Base-by-base conservation (phyloP, 1,140 invertebrate species). In the Diachasma alloeum region DNA sequence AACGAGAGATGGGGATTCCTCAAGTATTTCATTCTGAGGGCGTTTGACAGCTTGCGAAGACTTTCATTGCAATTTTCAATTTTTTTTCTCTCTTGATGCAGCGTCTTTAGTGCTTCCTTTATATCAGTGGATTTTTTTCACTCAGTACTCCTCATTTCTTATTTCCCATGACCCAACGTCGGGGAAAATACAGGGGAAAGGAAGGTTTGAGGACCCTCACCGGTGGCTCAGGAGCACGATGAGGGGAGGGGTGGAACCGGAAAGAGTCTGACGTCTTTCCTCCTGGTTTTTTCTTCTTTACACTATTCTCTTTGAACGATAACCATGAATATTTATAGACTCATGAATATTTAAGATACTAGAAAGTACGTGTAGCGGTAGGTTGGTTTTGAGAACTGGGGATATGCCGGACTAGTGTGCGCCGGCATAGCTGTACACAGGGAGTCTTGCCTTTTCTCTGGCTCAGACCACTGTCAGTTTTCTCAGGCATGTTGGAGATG, bases 291-390 rank as follows among this genome's bases (percentile, higher is more conserved):
- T 78, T 78, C 80, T 80, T 81, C 80, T 80, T 81, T 81, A 80
- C 81, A 78, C 79, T 78, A 80, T 83, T 81, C 81, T 80, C 82
- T 81, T 81, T 81, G 79, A 81, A 80, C 78, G 77, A 39, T 13
- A 59, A 48, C 74, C 77, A 83, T 84, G 83, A 83, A 84, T 84
- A 84, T 84, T 84, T 84, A 84, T 79, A 77, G 70, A 46, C 76
- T 81, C 82, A 77, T 85, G 83, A 85, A 85, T 85, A 85, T 85
- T 85, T 83, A 85, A 79, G 78, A 81, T 81, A 78, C 82, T 82
- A 72, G 72, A 78, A 82, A 79, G 78, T 81, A 81, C 72, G 74
- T 79, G 80, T 80, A 82, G 75, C 37, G 59, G 77, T 66, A 37
- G 73, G 69, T 53, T 73, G 46, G 26, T 26, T 46, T 24, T 53